These are phyloP conservation scores for Galagoides demidoff DNA, from an alignment of 2,797 vertebrate species.

Conservation along the genomic window DNA sequence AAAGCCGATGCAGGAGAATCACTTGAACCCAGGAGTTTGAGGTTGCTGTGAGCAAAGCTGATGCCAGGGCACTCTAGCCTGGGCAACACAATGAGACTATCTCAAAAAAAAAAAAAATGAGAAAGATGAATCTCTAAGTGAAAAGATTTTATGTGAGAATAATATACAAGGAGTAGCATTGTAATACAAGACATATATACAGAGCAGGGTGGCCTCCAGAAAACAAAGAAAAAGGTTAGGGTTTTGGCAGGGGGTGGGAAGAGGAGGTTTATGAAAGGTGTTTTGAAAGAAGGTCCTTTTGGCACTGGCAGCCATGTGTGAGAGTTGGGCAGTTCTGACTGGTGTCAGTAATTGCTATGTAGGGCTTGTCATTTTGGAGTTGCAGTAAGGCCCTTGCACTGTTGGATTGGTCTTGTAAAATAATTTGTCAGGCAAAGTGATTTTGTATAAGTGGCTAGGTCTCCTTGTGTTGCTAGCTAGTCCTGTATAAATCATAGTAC, in stretches of 20 bases:
- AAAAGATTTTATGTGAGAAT: not conserved
- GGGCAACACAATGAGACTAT: no score
- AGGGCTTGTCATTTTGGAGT: not conserved
- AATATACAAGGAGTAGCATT: not conserved
- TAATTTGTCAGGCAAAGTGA: not conserved
- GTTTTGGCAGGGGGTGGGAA: not conserved
- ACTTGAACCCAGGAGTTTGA: no score
- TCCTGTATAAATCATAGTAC: not conserved
- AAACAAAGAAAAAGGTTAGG: not conserved
- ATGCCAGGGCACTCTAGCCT: no score
- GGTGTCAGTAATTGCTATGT: not conserved
- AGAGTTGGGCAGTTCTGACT: not conserved
- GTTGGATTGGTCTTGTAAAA: not conserved
- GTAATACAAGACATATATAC: not conserved
- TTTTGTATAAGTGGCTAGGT: not conserved
- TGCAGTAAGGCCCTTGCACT: no score
- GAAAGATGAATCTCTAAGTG: not conserved
- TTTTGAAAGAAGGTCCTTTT: not conserved
- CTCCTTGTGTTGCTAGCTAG: not conserved
- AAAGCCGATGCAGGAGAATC: no score
- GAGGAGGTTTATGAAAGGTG: not conserved
- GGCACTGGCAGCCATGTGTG: not conserved
- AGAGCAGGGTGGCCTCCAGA: not conserved
- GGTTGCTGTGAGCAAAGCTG: no score
- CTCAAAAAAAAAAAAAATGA: not conserved